Conservation (phyloP, 37 sponge, comb jelly and placozoan genomes). For the Oopsacas minuta region DNA sequence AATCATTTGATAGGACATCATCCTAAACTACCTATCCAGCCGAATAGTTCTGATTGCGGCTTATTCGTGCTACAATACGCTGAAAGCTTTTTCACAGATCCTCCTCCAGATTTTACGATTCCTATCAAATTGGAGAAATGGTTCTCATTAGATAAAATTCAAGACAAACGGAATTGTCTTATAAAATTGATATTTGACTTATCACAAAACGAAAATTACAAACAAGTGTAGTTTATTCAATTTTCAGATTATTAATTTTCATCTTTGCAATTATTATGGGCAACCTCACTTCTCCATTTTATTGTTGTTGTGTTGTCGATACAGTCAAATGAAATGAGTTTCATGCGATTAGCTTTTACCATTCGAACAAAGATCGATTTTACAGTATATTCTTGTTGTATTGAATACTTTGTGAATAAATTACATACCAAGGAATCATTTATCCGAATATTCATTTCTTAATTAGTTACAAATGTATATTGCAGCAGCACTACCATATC, state of each 20-base stretch:
- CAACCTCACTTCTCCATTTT: background rate
- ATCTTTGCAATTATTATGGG: background rate
- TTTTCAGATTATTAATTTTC: background rate
- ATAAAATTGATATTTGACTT: conserved; percentile 11
- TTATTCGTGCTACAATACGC: conserved; percentile 67
- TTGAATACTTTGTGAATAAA: background rate
- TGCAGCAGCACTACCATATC: background rate
- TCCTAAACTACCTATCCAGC: conserved; percentile 54
- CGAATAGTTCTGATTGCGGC: conserved; percentile 82
- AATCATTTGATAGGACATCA: background rate
- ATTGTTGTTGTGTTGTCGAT: background rate
- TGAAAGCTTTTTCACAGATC: conserved; percentile 53
- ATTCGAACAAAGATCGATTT: background rate
- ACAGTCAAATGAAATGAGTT: no score
- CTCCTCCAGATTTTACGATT: background rate
- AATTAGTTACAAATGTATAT: background rate
- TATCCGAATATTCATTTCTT: background rate
- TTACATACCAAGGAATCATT: no score
- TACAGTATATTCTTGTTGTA: background rate
- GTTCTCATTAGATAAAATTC: background rate
- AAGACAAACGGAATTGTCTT: background rate
- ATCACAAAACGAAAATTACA: background rate
- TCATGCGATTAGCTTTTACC: background rate
- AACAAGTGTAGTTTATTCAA: background rate
- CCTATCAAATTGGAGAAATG: background rate